A percentile compares a stretch with the other conserved stretches of the same genome.
Conservation (phyloP, 2,797 vertebrate genomes). For the Paratrypauchen microcephalus region DNA sequence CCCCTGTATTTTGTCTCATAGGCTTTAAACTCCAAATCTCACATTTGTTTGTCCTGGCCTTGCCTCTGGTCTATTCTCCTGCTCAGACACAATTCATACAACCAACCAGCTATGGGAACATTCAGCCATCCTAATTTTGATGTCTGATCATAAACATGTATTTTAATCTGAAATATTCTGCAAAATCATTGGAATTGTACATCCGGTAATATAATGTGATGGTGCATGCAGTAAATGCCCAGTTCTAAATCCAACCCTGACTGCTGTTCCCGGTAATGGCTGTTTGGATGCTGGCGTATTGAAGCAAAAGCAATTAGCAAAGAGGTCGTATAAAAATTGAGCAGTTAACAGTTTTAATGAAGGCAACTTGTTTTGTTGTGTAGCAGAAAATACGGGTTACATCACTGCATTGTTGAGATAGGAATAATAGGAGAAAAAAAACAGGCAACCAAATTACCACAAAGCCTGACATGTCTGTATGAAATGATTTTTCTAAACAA, state of each 20-base stretch:
- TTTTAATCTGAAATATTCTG: background rate
- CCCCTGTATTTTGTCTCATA: slow-evolving; percentile 17
- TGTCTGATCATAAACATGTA: background rate
- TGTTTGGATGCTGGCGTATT: slow-evolving; percentile 13
- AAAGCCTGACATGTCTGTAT: slow-evolving; percentile 1
- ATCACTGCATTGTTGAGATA: slow-evolving; percentile 10
- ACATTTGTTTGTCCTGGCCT: slow-evolving; percentile 46
- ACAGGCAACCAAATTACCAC: slow-evolving; percentile 9
- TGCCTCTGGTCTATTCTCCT: slow-evolving; percentile 22
- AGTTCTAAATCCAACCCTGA: slow-evolving; percentile 17
- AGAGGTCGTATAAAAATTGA: slow-evolving; percentile 28
- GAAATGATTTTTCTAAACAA: background rate
- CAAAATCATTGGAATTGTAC: slow-evolving; percentile 2
- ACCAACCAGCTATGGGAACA: background rate
- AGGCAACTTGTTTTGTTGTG: background rate
- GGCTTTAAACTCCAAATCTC: slow-evolving; percentile 12
- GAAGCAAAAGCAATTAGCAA: slow-evolving; percentile 26
- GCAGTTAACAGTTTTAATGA: slow-evolving; percentile 28
- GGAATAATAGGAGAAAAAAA: slow-evolving; percentile 13
- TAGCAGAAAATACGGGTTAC: slow-evolving; percentile 9
- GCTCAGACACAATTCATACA: slow-evolving; percentile 16
- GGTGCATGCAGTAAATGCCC: background rate
- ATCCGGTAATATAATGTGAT: background rate
- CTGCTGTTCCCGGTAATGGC: background rate
- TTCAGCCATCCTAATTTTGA: slow-evolving; percentile 19